phyloP scores from a whole-genome alignment of 2,888 invertebrate genomes.

The Dryomyza anilis region DNA sequence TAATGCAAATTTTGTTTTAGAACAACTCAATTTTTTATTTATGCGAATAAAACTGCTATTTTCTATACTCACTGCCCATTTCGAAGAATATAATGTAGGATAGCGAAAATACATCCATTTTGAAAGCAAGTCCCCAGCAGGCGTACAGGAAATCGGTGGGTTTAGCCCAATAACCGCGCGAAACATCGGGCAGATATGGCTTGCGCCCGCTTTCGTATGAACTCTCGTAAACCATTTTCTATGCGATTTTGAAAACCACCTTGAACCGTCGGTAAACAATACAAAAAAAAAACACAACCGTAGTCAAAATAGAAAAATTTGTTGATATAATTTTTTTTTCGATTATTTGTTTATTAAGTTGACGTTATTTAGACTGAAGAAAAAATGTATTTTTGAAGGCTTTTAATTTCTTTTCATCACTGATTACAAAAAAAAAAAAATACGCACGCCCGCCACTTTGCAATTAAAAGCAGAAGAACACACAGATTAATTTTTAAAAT shows the following conservation, averaged over 20 bases:
- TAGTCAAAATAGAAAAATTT: too few relatives aligned
- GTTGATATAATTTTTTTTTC: too few relatives aligned
- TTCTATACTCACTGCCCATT: constrained; percentile 47
- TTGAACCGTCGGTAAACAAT: too few relatives aligned
- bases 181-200: constrained; percentile 53
- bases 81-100: constrained; percentile 43
- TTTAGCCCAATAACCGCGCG: constrained; percentile 72
- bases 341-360: too few relatives aligned
- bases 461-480: too few relatives aligned
- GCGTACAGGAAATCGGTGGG: constrained; percentile 78
- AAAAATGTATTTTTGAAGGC: not conserved
- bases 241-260: not conserved
- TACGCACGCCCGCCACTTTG: too few relatives aligned
- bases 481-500: too few relatives aligned
- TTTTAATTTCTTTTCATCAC: too few relatives aligned
- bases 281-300: too few relatives aligned
- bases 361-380: too few relatives aligned
- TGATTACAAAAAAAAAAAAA: too few relatives aligned
- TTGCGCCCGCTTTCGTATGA: constrained; percentile 54
- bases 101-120: constrained; percentile 77
- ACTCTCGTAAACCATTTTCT: constrained; percentile 49
- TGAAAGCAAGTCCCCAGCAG: constrained; percentile 80
- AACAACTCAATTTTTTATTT: not conserved
- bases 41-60: not conserved
- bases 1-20: not conserved